Evolutionary conservation across 2,797 vertebrate genomes (phyloP).

Genomic region (Danio tinwini): DNA sequence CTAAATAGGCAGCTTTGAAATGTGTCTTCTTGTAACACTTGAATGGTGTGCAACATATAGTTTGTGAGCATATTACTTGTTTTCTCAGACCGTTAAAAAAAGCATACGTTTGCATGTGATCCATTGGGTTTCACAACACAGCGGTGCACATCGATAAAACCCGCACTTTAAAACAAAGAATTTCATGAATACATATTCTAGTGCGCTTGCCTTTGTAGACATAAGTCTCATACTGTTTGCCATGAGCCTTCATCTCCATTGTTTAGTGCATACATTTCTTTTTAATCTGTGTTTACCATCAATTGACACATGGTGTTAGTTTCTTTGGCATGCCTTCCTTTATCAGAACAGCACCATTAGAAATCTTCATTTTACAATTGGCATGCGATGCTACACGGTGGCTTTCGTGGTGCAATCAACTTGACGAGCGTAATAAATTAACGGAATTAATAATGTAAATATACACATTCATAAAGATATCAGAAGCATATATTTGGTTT

Average conservation of each 20-base stretch:
- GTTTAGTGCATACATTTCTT: constrained; percentile 46
- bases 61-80: background rate
- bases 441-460: constrained; percentile 38
- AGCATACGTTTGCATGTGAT: constrained; percentile 6
- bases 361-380: constrained; percentile 53
- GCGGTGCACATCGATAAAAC: constrained; percentile 3
- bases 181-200: background rate
- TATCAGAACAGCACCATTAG: constrained; percentile 50
- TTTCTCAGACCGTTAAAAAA: background rate
- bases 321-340: constrained; percentile 20
- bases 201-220: background rate
- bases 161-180: background rate
- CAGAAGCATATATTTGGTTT: constrained; percentile 43
- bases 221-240: background rate
- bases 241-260: constrained; percentile 4
- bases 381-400: constrained; percentile 21
- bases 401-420: constrained; percentile 30
- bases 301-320: background rate
- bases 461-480: constrained; percentile 13
- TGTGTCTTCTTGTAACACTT: background rate
- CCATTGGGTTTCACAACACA: background rate
- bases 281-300: background rate
- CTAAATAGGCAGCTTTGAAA: background rate
- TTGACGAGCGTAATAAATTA: constrained; percentile 57
- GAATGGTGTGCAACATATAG: background rate